Percentiles rank a stretch among this genome's conserved stretches.
Evolutionary conservation across 2,797 vertebrate genomes (phyloP).

Genomic region (Meriones psammophilus): DNA sequence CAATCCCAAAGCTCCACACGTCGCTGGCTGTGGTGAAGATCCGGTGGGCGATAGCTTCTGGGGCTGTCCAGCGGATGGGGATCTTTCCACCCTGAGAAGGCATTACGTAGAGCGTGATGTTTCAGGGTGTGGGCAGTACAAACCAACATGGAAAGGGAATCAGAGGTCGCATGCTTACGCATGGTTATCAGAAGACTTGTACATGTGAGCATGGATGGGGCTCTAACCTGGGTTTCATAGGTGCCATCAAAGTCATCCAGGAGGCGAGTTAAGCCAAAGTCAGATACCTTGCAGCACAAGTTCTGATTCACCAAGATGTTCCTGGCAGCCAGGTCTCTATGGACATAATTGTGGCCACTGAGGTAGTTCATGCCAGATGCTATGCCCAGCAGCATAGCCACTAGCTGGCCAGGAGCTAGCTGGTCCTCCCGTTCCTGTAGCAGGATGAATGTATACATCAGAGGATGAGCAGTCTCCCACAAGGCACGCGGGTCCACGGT

Average conservation of each 20-base stretch:
- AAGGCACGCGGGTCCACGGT: background rate
- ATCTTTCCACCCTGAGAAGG: conserved; percentile 89
- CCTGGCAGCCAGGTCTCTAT: conserved; percentile 96
- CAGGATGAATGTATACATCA: conserved; percentile 38
- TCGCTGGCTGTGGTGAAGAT: conserved; percentile 91
- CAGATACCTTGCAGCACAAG: conserved; percentile 97
- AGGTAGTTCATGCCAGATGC: conserved; percentile 98
- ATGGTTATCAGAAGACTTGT: accelerated
- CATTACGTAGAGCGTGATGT: background rate
- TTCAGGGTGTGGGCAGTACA: background rate
- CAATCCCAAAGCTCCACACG: conserved; percentile 91
- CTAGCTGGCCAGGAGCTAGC: conserved; percentile 92
- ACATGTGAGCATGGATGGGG: accelerated
- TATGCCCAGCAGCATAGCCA: conserved; percentile 96
- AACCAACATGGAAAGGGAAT: background rate
- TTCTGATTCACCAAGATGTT: conserved; percentile 96
- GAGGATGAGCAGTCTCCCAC: background rate
- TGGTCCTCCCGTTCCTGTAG: conserved; percentile 89
- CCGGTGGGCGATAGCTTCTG: conserved; percentile 90
- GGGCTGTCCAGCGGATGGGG: conserved; percentile 91
- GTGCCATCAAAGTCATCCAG: conserved; percentile 93
- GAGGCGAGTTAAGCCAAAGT: conserved; percentile 95
- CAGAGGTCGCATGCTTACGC: accelerated
- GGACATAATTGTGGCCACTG: conserved; percentile 95
- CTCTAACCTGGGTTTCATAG: conserved; percentile 90